phyloP scores from a whole-genome alignment of 2,113 vertebrate genomes.

The Megaceryle torquata region DNA sequence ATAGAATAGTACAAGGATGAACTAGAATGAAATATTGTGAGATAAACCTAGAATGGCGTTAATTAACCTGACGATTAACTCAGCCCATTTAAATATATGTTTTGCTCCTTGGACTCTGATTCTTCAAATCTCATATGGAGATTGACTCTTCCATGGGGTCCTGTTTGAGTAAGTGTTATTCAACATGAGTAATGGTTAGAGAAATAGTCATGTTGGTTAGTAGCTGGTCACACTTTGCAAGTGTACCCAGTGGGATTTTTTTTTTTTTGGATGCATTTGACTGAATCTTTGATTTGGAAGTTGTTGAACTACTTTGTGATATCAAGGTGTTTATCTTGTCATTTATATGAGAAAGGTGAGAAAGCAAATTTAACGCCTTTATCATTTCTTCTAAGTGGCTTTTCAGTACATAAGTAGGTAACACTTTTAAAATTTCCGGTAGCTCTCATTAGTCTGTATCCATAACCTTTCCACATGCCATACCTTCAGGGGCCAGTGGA shows the following conservation, averaged over 20 bases:
- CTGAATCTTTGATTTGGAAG: neutral
- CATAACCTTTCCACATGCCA: neutral
- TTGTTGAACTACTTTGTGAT: neutral
- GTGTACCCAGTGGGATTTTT: neutral
- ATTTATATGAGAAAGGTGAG: neutral
- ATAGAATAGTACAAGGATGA: neutral
- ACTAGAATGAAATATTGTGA: neutral
- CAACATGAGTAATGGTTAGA: neutral
- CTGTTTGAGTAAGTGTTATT: neutral
- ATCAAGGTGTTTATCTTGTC: neutral
- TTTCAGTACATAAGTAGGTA: neutral
- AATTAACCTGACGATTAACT: conserved; percentile 51
- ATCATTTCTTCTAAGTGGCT: too few relatives aligned
- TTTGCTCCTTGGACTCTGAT: conserved; percentile 5
- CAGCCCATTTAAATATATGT: neutral
- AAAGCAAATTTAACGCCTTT: neutral
- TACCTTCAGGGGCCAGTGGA: neutral
- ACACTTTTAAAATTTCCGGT: neutral
- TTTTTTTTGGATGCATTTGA: neutral
- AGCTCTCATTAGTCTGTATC: neutral
- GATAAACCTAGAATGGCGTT: conserved; percentile 21
- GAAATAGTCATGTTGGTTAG: neutral
- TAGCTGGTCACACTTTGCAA: neutral
- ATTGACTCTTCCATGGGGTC: neutral
- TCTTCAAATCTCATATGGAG: neutral